Evolutionary conservation across 2,797 vertebrate species (phyloP).

Genomic region (Coregonus ussuriensis): DNA sequence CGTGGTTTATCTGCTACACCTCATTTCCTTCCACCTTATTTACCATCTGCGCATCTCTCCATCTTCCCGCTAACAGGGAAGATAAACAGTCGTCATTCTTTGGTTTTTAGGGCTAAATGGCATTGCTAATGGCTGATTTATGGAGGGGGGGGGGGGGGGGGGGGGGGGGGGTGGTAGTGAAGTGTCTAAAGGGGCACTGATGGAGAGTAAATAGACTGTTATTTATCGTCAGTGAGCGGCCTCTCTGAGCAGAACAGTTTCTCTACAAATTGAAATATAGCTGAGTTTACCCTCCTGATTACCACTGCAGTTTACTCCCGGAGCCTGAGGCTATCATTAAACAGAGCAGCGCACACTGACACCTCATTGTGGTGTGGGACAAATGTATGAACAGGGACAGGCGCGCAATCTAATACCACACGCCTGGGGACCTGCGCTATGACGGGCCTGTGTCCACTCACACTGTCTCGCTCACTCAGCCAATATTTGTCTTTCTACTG

Average conservation of each 20-base stretch:
- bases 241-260: slow-evolving; percentile 99
- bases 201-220: slow-evolving; percentile 99
- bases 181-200: slow-evolving; percentile 71
- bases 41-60: slow-evolving; percentile 83
- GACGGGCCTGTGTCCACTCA: slow-evolving; percentile 79
- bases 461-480: background rate
- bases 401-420: slow-evolving; percentile 62
- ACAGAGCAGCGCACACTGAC: slow-evolving; percentile 87
- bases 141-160: slow-evolving; percentile 90
- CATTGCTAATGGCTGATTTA: slow-evolving; percentile 97
- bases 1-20: slow-evolving; percentile 65
- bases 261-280: slow-evolving; percentile 99
- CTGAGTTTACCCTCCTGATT: slow-evolving; percentile 99
- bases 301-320: slow-evolving; percentile 91
- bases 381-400: slow-evolving; percentile 90
- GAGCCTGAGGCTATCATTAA: slow-evolving; percentile 97
- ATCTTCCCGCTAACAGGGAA: slow-evolving; percentile 89
- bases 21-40: slow-evolving; percentile 86
- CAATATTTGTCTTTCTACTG: too few relatives aligned
- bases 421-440: slow-evolving; percentile 17
- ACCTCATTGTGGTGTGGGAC: slow-evolving; percentile 96
- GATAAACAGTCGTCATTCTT: slow-evolving; percentile 92
- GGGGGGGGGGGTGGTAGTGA: slow-evolving; percentile 83
- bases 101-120: slow-evolving; percentile 91
- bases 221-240: slow-evolving; percentile 98